Evolutionary conservation across 1,140 invertebrate genomes (phyloP).

Genomic region (Drosophila watanabei): DNA sequence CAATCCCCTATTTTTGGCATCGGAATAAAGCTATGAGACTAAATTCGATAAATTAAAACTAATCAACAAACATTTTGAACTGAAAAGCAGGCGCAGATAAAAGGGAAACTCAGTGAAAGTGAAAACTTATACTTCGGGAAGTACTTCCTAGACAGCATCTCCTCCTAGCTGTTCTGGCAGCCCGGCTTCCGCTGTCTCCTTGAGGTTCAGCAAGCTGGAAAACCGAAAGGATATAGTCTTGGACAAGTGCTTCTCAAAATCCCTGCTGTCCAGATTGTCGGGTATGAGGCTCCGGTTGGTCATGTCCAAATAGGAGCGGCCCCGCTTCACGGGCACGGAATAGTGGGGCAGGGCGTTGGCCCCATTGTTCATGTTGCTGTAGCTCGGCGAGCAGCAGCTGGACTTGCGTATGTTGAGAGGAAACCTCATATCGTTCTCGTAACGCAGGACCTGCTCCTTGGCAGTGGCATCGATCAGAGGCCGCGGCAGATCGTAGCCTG

Average conservation of each 20-base stretch:
- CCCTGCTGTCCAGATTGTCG: slow-evolving; percentile 80
- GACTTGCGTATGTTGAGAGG: slow-evolving; percentile 80
- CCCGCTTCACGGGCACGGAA: slow-evolving; percentile 77
- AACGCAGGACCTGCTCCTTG: slow-evolving; percentile 75
- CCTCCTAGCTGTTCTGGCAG: slow-evolving; percentile 24
- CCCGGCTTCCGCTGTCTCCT: slow-evolving; percentile 55
- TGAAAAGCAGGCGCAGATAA: slow-evolving; percentile 61
- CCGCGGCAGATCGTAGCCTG: slow-evolving; percentile 81
- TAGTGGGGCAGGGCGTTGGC: slow-evolving; percentile 64
- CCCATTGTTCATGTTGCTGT: slow-evolving; percentile 68
- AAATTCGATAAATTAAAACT: slow-evolving; percentile 69
- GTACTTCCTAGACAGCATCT: slow-evolving; percentile 57
- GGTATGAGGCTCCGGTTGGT: slow-evolving; percentile 79
- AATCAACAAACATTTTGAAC: slow-evolving; percentile 82
- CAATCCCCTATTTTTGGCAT: slow-evolving; percentile 58
- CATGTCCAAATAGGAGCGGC: slow-evolving; percentile 82
- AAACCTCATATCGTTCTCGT: slow-evolving; percentile 83
- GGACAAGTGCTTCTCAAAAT: slow-evolving; percentile 82
- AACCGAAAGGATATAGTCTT: slow-evolving; percentile 85
- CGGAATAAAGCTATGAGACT: slow-evolving; percentile 56
- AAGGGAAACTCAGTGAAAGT: background rate
- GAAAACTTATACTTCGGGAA: slow-evolving; percentile 16
- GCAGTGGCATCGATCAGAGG: slow-evolving; percentile 73
- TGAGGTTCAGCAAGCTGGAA: slow-evolving; percentile 82
- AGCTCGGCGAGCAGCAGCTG: slow-evolving; percentile 63